Conservation (phyloP, 2,888 invertebrate genomes). For the Lasioglossum pauxillum region DNA sequence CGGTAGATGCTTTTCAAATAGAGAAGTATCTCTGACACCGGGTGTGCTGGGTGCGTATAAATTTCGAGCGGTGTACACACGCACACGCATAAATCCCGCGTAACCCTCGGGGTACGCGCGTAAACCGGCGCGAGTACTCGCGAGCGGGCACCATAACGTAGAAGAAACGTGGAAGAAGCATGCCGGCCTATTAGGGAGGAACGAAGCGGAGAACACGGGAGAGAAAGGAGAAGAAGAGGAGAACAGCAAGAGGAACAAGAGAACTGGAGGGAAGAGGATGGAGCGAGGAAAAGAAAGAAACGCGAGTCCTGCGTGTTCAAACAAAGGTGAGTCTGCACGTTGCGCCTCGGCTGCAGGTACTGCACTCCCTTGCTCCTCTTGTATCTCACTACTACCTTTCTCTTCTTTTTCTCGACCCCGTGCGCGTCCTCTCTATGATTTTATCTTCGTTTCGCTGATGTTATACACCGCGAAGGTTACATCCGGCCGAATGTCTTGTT, state of each 20-base stretch:
- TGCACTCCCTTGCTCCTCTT: conserved; percentile 65
- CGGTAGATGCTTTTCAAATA: conserved; percentile 34
- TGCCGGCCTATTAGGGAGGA: conserved; percentile 32
- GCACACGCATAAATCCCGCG: conserved; percentile 63
- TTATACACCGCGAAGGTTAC: conserved; percentile 68
- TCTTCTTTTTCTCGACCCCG: conserved; percentile 54
- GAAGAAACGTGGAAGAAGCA: conserved; percentile 33
- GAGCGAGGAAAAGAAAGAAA: conserved; percentile 30
- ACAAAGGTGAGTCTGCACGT: conserved; percentile 74
- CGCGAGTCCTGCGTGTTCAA: conserved; percentile 70
- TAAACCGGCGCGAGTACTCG: conserved; percentile 46
- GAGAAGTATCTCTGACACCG: conserved; percentile 48
- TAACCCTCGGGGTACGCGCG: conserved; percentile 64
- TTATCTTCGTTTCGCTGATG: conserved; percentile 68
- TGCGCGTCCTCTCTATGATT: conserved; percentile 52
- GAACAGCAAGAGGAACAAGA: not conserved
- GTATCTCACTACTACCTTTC: conserved; percentile 61
- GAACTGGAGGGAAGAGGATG: not conserved
- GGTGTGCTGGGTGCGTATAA: conserved; percentile 50
- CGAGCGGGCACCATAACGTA: conserved; percentile 36
- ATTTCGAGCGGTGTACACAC: conserved; percentile 46
- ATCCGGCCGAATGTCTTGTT: conserved; percentile 72
- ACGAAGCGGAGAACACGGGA: conserved; percentile 10
- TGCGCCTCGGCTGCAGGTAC: conserved; percentile 69
- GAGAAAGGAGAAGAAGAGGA: conserved; percentile 4